Evolutionary conservation across 2,113 vertebrate species (phyloP).

Genomic region (Pseudonaja textilis): DNA sequence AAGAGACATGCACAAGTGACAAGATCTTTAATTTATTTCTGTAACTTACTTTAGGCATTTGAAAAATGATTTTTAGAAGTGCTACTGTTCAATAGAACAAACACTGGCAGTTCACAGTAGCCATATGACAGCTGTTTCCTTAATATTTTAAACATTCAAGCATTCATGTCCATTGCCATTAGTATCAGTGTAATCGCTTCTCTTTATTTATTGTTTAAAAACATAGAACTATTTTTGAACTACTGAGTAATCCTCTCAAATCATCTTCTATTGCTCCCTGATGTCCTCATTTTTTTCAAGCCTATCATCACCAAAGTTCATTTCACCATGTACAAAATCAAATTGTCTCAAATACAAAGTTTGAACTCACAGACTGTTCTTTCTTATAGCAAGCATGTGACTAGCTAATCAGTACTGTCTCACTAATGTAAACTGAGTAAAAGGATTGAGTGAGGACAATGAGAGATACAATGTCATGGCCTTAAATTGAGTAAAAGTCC

Average conservation of each 20-base stretch:
- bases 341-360: slow-evolving; percentile 13
- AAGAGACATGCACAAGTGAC: not conserved
- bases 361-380: slow-evolving; percentile 4
- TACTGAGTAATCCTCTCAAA: not conserved
- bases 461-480: not conserved
- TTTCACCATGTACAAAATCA: not conserved
- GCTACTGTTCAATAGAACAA: not conserved
- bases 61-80: not conserved
- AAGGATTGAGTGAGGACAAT: slow-evolving; percentile 1
- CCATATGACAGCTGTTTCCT: not conserved
- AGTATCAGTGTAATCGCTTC: not conserved
- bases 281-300: not conserved
- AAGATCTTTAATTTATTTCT: not conserved
- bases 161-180: not conserved
- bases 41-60: not conserved
- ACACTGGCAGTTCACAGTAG: not conserved
- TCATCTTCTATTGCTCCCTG: not conserved
- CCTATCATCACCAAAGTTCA: not conserved
- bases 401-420: slow-evolving; percentile 4
- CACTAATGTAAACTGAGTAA: slow-evolving; percentile 6
- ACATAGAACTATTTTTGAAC: slow-evolving; percentile 3
- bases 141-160: not conserved
- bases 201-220: not conserved
- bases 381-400: not conserved
- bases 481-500: slow-evolving; percentile 12